Evolutionary conservation across 2,113 vertebrate species (phyloP).

Genomic region (Ciconia boyciana): DNA sequence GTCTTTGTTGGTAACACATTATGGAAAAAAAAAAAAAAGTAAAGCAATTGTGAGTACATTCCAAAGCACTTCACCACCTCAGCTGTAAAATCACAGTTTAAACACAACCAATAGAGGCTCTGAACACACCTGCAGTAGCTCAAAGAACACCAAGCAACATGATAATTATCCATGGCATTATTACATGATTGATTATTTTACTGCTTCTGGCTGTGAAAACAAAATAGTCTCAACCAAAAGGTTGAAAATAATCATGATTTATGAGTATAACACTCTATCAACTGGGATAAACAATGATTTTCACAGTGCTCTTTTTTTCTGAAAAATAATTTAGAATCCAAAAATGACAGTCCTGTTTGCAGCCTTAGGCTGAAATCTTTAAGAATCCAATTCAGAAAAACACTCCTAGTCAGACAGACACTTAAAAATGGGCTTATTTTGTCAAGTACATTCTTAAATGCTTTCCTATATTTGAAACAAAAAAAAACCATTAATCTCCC

Average conservation of each 20-base stretch:
- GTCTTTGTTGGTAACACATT: not conserved
- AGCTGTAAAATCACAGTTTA: conserved; percentile 33
- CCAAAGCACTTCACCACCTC: conserved; percentile 32
- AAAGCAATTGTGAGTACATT: conserved; percentile 21
- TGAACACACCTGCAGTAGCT: conserved; percentile 59
- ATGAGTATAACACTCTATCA: conserved; percentile 48
- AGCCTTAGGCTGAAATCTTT: not conserved
- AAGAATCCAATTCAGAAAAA: not conserved
- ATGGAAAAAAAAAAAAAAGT: not conserved
- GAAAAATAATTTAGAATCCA: not conserved
- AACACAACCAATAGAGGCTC: not conserved
- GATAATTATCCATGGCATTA: conserved; percentile 57
- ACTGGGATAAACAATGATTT: conserved; percentile 22
- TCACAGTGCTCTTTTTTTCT: not conserved
- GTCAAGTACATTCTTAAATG: not conserved
- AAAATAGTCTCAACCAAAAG: conserved; percentile 40
- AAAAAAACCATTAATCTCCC: not conserved
- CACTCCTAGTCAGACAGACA: not conserved
- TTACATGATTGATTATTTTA: conserved; percentile 67
- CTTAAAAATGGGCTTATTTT: not conserved
- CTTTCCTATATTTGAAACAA: not conserved
- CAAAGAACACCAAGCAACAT: conserved; percentile 48
- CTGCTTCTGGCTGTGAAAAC: conserved; percentile 64
- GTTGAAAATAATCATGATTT: conserved; percentile 59
- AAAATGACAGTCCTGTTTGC: not conserved